phyloP scores from a whole-genome alignment of 2,797 vertebrate species.

The Carduelis carduelis region DNA sequence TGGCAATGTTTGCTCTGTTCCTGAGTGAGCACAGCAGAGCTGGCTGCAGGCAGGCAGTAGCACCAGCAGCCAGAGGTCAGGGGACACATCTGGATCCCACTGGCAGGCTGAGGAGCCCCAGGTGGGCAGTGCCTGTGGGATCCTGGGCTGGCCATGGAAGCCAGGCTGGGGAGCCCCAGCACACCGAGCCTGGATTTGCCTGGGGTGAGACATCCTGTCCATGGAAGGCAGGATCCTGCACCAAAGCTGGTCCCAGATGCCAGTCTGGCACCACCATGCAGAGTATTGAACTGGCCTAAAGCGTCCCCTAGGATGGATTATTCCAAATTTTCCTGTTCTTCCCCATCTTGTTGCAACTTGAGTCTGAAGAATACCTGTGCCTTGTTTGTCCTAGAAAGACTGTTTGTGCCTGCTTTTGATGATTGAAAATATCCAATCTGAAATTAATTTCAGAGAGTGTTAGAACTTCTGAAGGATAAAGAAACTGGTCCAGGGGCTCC shows the following conservation, averaged over 20 bases:
- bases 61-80: background rate
- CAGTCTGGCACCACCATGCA: background rate
- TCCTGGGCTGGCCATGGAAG: background rate
- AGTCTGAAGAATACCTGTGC: background rate
- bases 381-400: background rate
- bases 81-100: background rate
- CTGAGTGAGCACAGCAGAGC: background rate
- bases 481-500: background rate
- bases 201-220: rapidly evolving
- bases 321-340: background rate
- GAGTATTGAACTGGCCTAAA: rapidly evolving
- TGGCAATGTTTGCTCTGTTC: background rate
- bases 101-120: background rate
- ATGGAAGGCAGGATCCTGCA: background rate
- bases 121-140: background rate
- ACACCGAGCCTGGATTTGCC: background rate
- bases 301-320: background rate
- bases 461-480: background rate
- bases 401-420: background rate
- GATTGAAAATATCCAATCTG: background rate
- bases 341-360: background rate
- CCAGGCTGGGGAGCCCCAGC: background rate
- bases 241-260: background rate
- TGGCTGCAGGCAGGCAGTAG: background rate
- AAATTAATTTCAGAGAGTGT: background rate